phyloP scores from a whole-genome alignment of 2,888 invertebrate species.

The Liopterus haemorrhoidalis region DNA sequence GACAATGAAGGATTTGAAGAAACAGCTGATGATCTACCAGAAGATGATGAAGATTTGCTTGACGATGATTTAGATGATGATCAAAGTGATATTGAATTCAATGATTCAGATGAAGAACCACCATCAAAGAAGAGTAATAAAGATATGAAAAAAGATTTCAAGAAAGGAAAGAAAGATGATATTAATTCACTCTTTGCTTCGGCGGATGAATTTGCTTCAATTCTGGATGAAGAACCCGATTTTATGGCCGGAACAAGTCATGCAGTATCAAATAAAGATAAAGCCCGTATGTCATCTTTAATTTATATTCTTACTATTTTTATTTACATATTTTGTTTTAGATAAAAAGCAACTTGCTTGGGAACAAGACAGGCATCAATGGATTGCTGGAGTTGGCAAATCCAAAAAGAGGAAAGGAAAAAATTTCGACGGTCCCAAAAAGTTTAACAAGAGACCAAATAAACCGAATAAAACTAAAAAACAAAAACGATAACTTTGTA shows the following conservation, averaged over 20 bases:
- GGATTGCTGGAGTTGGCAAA: constrained; percentile 55
- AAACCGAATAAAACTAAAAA: constrained; percentile 18
- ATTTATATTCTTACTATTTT: constrained; percentile 14
- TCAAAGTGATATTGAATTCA: constrained; percentile 45
- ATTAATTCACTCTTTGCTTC: constrained; percentile 69
- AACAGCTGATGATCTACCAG: constrained; percentile 32
- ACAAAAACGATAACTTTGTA: no score
- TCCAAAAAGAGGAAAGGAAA: constrained; percentile 33
- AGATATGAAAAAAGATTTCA: constrained; percentile 30
- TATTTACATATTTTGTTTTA: constrained; percentile 36
- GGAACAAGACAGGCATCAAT: constrained; percentile 66
- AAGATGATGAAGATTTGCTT: constrained; percentile 27
- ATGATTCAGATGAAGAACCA: constrained; percentile 36
- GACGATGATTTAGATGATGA: constrained; percentile 39
- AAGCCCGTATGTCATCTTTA: constrained; percentile 53
- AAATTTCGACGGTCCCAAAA: constrained; percentile 17
- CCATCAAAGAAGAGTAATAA: constrained; percentile 25
- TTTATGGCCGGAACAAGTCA: constrained; percentile 54
- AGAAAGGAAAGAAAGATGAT: constrained; percentile 42
- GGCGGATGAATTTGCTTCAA: constrained; percentile 81
- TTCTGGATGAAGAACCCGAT: constrained; percentile 71
- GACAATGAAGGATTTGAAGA: constrained; percentile 31
- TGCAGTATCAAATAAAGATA: constrained; percentile 68
- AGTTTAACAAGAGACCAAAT: constrained; percentile 18
- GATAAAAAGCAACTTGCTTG: constrained; percentile 70